Percentiles rank a stretch among this genome's conserved stretches.
These are phyloP conservation scores for Pomatostomus ruficeps DNA, from an alignment of 2,113 vertebrate genomes.

Conservation along the genomic window DNA sequence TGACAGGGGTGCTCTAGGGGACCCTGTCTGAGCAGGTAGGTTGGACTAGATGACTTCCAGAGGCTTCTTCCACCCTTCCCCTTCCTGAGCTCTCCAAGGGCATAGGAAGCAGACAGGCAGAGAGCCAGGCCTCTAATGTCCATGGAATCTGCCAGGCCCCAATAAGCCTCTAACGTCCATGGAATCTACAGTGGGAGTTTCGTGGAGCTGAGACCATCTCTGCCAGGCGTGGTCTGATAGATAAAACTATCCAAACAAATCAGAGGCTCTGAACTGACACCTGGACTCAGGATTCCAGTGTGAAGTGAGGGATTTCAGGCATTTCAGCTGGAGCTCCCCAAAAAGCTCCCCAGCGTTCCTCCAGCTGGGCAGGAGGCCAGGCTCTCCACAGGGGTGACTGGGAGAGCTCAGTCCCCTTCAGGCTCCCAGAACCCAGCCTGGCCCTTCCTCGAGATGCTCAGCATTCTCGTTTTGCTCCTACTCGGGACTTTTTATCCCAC, in stretches of 20 bases:
- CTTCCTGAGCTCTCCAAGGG: not conserved
- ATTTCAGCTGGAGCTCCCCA: not conserved
- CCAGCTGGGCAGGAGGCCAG: not conserved
- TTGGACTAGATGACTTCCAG: not conserved
- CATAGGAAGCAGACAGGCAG: not conserved
- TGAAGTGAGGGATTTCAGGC: not conserved
- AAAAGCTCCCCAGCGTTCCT: not conserved
- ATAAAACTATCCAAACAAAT: not conserved
- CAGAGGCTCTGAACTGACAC: not conserved
- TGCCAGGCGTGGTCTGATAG: not conserved
- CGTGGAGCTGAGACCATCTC: rapidly evolving
- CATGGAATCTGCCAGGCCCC: not conserved
- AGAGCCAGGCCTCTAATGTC: not conserved
- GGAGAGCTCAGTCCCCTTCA: not conserved
- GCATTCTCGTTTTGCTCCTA: not conserved
- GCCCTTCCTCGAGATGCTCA: not conserved
- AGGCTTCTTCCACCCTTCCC: not conserved
- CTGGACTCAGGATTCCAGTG: not conserved
- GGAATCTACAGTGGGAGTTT: not conserved
- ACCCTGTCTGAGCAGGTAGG: not conserved
- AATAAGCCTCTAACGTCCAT: not conserved
- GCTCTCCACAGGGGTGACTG: not conserved
- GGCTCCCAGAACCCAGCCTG: not conserved
- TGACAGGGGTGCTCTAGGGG: not conserved
- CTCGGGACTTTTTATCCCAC: not conserved